Evolutionary conservation across 2,797 vertebrate species (phyloP), one percentile per base, ranked within the genome.

Genomic region (Pseudochromis fuscus): DNA sequence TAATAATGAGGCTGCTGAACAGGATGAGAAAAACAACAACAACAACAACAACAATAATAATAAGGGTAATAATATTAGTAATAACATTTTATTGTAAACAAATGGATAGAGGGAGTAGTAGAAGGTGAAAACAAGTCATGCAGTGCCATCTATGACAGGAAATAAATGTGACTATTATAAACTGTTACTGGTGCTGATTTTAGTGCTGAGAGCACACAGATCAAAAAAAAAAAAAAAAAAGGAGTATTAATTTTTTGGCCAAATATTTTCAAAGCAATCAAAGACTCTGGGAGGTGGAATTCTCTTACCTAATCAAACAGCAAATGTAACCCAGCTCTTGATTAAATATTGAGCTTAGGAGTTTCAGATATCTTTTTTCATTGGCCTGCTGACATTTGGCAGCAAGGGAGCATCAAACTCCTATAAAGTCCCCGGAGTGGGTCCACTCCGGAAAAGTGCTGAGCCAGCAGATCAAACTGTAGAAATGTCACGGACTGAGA

Each of bases 341-440:
- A 92, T 94, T 93, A 94, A 93, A 93, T 93, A 94, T 93, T 93
- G 93, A 93, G 89, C 82, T 88, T 85, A 82, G 84, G 82, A 88
- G 75, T 88, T 92, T 90, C 78, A 87, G 69, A 80, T 88, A 88
- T 89, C 83, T 88, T 87, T 91, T 90, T 89, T 88, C 87, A 85
- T 75, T 62, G 85, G 85, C 90, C 89, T 88, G 81, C 85, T 91
- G 90, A 85, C 89, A 88, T 91, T 91, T 91, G 87, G 88, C 90
- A 90, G 80, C 79, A 21, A 87, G 88, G 86, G 90, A 89, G 79
- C 85, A 87, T 93, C 88, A 89, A 92, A 92, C 83, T 90, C 84
- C 83, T 77, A 89, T 81, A 87, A n/a, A 88, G 85, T 91, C 91
- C 85, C 86, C 48, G 28, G 87, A 86, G 91, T 73, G 72, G 64